Conservation (phyloP, 2,888 invertebrate species). For the Ophion slaviceki region DNA sequence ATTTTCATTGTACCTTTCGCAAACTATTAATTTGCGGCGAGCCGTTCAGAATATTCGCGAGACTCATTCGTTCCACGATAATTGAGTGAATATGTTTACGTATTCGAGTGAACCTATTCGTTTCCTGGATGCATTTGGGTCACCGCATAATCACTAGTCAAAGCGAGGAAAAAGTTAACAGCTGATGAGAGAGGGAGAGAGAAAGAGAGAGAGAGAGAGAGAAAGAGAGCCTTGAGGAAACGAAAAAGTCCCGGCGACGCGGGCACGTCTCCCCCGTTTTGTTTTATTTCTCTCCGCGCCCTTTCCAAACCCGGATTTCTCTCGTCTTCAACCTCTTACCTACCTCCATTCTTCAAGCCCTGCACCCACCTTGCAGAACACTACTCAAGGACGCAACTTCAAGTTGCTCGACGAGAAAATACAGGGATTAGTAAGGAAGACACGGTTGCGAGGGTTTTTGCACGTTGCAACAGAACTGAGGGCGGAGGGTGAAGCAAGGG, state of each 20-base stretch:
- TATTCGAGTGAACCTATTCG: slow-evolving; percentile 7
- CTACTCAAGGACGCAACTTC: slow-evolving; percentile 57
- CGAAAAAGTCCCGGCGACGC: not conserved
- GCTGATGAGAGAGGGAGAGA: not conserved
- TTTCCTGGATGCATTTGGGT: slow-evolving; percentile 37
- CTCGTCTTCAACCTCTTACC: slow-evolving; percentile 32
- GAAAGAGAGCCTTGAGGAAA: not conserved
- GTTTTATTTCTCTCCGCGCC: slow-evolving; percentile 29
- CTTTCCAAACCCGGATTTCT: slow-evolving; percentile 22
- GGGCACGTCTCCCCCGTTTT: slow-evolving; percentile 24
- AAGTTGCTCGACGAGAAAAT: slow-evolving; percentile 63
- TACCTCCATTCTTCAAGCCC: slow-evolving; percentile 21
- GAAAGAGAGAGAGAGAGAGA: not conserved
- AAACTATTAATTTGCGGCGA: not conserved
- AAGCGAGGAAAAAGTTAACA: slow-evolving; percentile 32
- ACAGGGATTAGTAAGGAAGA: slow-evolving; percentile 71
- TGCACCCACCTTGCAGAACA: slow-evolving; percentile 3
- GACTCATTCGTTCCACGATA: not conserved
- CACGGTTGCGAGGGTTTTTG: slow-evolving; percentile 58
- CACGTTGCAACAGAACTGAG: slow-evolving; percentile 43
- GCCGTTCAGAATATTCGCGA: not conserved
- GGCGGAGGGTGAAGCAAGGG: slow-evolving; percentile 51
- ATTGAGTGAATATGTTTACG: slow-evolving; percentile 19
- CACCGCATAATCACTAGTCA: slow-evolving; percentile 38
- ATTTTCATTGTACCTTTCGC: not conserved